phyloP scores from a whole-genome alignment of 2,797 vertebrate species.

The Rhinatrema bivittatum region DNA sequence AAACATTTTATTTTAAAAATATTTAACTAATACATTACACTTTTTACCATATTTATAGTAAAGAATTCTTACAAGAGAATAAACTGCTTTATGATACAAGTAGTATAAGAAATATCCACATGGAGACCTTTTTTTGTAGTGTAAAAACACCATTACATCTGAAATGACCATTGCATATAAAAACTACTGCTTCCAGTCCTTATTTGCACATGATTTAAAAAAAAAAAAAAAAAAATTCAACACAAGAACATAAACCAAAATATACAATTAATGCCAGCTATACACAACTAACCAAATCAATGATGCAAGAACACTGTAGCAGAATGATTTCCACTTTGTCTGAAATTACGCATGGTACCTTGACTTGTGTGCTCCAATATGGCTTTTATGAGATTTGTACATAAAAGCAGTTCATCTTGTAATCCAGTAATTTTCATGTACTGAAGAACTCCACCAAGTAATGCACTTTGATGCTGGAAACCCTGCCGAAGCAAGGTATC shows the following conservation, averaged over 20 bases:
- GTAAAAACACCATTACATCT: constrained; percentile 84
- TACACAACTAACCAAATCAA: constrained; percentile 59
- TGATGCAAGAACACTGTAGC: constrained; percentile 54
- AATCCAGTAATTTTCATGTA: constrained; percentile 48
- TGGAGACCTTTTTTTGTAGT: constrained; percentile 75
- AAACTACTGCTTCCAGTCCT: constrained; percentile 63
- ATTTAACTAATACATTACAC: constrained; percentile 96
- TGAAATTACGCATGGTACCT: constrained; percentile 56
- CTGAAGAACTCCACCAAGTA: constrained; percentile 52
- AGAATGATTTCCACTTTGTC: constrained; percentile 60
- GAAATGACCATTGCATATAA: constrained; percentile 71
- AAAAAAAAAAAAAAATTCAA: constrained; percentile 61
- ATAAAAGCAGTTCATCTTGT: constrained; percentile 52
- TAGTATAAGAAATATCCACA: constrained; percentile 85
- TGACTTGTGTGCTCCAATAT: constrained; percentile 44
- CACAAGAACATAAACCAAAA: constrained; percentile 61
- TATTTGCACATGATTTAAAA: constrained; percentile 60
- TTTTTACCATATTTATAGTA: constrained; percentile 91
- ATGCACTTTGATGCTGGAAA: constrained; percentile 55
- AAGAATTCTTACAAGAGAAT: constrained; percentile 96
- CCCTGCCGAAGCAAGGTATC: constrained; percentile 31
- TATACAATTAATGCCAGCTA: constrained; percentile 69
- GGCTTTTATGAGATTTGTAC: constrained; percentile 53
- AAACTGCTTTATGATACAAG: constrained; percentile 93
- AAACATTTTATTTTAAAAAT: constrained; percentile 97